Percentiles rank a stretch among this genome's conserved stretches.
These are phyloP conservation scores for Mustela lutreola DNA, from an alignment of 2,113 vertebrate species.

Conservation along the genomic window DNA sequence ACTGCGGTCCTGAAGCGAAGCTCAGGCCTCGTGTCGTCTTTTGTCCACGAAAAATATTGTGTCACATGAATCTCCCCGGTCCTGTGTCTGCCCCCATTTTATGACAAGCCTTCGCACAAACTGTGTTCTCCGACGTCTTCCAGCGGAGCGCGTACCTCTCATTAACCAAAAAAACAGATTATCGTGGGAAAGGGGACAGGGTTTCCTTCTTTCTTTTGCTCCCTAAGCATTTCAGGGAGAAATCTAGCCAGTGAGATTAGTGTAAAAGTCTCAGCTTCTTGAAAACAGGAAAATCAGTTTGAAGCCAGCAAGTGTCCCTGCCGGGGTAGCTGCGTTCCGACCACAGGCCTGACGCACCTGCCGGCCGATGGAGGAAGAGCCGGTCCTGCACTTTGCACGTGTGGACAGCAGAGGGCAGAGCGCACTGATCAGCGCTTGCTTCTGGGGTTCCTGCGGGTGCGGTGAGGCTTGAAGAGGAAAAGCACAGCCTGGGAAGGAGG, in stretches of 20 bases:
- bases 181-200: rapidly evolving
- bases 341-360: rapidly evolving
- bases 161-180: background rate
- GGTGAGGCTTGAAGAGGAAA: background rate
- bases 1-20: background rate
- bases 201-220: background rate
- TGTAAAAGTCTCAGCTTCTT: background rate
- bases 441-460: background rate
- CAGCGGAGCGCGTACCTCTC: rapidly evolving
- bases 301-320: rapidly evolving
- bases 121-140: background rate
- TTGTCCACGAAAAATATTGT: background rate
- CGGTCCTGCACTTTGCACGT: constrained; percentile 20
- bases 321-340: background rate
- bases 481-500: background rate
- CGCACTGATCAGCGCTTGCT: constrained; percentile 80
- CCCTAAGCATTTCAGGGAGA: background rate
- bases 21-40: background rate
- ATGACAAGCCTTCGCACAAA: rapidly evolving
- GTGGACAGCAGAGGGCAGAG: constrained; percentile 89
- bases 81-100: rapidly evolving
- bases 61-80: rapidly evolving
- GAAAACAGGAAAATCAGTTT: background rate
- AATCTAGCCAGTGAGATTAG: background rate
- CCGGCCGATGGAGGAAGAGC: rapidly evolving